Base-by-base conservation (phyloP, 2,113 vertebrate genomes). In the Spea bombifrons region DNA sequence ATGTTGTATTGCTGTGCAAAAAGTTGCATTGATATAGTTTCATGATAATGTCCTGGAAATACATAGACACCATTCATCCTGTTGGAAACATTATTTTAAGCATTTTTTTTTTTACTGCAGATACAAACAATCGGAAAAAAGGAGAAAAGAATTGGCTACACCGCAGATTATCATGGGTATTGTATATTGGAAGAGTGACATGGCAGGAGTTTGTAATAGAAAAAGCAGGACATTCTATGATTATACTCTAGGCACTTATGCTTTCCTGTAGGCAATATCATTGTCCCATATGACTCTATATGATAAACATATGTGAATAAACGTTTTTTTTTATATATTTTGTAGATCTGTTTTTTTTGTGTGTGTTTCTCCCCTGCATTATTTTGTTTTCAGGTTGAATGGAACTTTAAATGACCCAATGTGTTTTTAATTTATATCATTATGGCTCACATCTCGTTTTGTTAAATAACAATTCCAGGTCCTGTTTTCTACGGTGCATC, bases 201-300 rank as follows among this genome's bases (percentile, higher is more conserved):
- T 71, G 68, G 55, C 70, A 78, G 70, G 7, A 17, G 43, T 64
- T 49, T 50, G 57, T 78, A 71, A 78, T 78, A 78, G 69, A 71
- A 71, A 70, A 78, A 78, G 63, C 76, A 78, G 76, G 57, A 64
- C 55, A 71, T 47, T 64, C 44, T 78, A 61, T 71, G 68, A 78
- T 71, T 78, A 71, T 30, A 78, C 76, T 78, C 76, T 61, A 65
- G 76, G 70, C 53, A 78, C 46, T 78, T 78, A 63, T 65, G 76
- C 69, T 70, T 78, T 78, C 76, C 76, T 78, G 76, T 78, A 78
- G 76, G 76, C 43, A 8, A 5, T 53, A 59, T 76, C 66, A 76
- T 70, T 76, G 75, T 69, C 75, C 75, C 65, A 57, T 76, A 15
- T 69, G 66, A 9, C 66, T 69, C 47, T 76, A 76, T 76, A 76